Base-by-base conservation (phyloP, 2,888 invertebrate genomes). In the Drosophila limbata region DNA sequence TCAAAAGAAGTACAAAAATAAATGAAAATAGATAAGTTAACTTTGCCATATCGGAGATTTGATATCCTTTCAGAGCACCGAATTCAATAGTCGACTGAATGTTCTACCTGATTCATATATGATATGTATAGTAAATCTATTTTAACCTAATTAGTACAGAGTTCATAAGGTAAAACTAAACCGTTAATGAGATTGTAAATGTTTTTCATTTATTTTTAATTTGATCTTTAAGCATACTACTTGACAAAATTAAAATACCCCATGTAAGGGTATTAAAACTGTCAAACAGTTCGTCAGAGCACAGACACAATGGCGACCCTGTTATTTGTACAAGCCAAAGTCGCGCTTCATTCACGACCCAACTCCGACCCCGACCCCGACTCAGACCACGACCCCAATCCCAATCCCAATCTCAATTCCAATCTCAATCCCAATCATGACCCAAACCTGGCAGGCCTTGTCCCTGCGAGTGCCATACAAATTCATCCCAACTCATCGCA, bases 231-330 rank as follows among this genome's bases (percentile, higher is more conserved):
- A 25, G 1, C 35, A 13, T 13, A 35, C 13, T 35, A n/a, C 13
- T 13, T 35, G 13, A n/a, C 35, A 37, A n/a, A 37, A 8, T 37
- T n/a, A 8, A 2, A n/a, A 37, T 37, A 37, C 6, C n/a, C 8
- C 5, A 8, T n/a, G 37, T 8, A 8, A 37, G n/a, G n/a, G 37
- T n/a, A 37, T 37, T 15, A 8, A 35, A 35, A 21, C 62, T 50
- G 72, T 69, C 76, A 72, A 63, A 48, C 60, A 60, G 56, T 72
- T 68, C 73, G 63, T 75, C 77, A 57, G 48, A 37, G 42, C 10
- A n/a, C 45, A 21, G 25, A 63, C 40, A 72, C 61, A 56, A 25
- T 66, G 35, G 33, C 33, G 37, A 35, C 56, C 17, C 13, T 57
- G 35, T 15, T 37, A 33, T 37, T 40, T 17, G 15, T 19, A 10